Evolutionary conservation across 2,888 invertebrate genomes (phyloP).

Genomic region (Ditylenchus weischeri): DNA sequence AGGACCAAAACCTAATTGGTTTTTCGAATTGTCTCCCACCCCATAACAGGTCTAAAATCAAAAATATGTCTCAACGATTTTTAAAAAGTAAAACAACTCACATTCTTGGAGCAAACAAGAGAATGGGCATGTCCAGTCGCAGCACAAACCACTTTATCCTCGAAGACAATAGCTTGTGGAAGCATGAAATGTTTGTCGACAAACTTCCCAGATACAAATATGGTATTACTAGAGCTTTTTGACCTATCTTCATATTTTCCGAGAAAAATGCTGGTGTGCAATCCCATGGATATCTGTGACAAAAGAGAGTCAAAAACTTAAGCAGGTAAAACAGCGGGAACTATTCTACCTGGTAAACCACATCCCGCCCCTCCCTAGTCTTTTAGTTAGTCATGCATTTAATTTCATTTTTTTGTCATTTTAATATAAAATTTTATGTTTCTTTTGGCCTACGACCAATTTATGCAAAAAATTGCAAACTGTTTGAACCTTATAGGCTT

Average conservation of each 20-base stretch:
- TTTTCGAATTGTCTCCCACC: slow-evolving; percentile 10
- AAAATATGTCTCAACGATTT: not conserved
- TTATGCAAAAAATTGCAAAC: too few relatives aligned
- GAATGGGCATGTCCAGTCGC: slow-evolving; percentile 7
- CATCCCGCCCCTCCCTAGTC: too few relatives aligned
- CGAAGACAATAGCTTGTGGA: slow-evolving; percentile 6
- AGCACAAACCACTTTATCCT: slow-evolving; percentile 10
- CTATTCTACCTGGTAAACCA: too few relatives aligned
- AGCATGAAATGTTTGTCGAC: slow-evolving; percentile 13
- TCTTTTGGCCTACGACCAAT: too few relatives aligned
- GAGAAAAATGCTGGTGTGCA: slow-evolving; percentile 6
- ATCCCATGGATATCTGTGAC: slow-evolving; percentile 5
- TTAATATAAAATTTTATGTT: too few relatives aligned
- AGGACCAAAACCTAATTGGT: slow-evolving; percentile 13
- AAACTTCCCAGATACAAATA: slow-evolving; percentile 10
- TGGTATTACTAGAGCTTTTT: not conserved
- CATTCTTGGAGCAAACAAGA: slow-evolving; percentile 13
- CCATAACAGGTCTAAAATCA: not conserved
- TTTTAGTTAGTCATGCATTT: too few relatives aligned
- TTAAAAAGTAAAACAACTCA: not conserved
- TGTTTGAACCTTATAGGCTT: too few relatives aligned
- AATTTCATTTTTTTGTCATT: too few relatives aligned
- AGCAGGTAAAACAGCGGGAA: too few relatives aligned
- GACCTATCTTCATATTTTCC: not conserved
- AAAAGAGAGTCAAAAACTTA: not conserved